Evolutionary conservation across 2,888 invertebrate species (phyloP).

Genomic region (Hypercompe scribonia): DNA sequence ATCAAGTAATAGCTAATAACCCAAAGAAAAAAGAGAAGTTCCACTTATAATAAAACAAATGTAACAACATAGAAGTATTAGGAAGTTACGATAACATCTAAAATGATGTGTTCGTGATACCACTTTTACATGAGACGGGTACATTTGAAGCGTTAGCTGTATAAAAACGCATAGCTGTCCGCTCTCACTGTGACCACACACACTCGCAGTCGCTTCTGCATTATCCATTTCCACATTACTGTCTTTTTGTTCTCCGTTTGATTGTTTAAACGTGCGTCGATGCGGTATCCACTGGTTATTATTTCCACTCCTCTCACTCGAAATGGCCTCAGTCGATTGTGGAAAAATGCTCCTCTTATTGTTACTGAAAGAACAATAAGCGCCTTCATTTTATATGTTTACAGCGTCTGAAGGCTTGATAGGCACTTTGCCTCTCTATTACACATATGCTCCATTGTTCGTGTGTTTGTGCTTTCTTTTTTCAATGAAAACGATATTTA

Average conservation of each 20-base stretch:
- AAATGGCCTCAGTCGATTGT: conserved; percentile 84
- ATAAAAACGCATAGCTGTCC: neutral
- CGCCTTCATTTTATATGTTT: conserved; percentile 84
- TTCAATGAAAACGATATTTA: conserved; percentile 58
- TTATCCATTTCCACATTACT: conserved; percentile 85
- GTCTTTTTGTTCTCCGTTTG: conserved; percentile 85
- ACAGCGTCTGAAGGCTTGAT: conserved; percentile 81
- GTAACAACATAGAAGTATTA: neutral
- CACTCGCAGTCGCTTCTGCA: conserved; percentile 60
- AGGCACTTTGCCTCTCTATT: conserved; percentile 80
- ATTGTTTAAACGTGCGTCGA: conserved; percentile 86
- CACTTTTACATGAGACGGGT: neutral
- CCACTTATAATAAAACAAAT: too few species aligned
- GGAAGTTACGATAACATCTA: neutral
- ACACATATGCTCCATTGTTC: conserved; percentile 70
- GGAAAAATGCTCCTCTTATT: conserved; percentile 85
- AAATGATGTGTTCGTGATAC: neutral
- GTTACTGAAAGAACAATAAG: conserved; percentile 84
- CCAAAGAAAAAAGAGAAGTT: too few species aligned
- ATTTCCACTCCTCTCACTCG: conserved; percentile 82
- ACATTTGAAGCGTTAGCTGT: neutral
- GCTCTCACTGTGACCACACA: conserved; percentile 46
- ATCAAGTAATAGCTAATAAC: neutral
- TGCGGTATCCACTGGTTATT: conserved; percentile 83
- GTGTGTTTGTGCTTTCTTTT: conserved; percentile 57